Evolutionary conservation across 1,140 invertebrate genomes (phyloP), one percentile per base, ranked within the genome.

Genomic region (Scaptomyza montana): DNA sequence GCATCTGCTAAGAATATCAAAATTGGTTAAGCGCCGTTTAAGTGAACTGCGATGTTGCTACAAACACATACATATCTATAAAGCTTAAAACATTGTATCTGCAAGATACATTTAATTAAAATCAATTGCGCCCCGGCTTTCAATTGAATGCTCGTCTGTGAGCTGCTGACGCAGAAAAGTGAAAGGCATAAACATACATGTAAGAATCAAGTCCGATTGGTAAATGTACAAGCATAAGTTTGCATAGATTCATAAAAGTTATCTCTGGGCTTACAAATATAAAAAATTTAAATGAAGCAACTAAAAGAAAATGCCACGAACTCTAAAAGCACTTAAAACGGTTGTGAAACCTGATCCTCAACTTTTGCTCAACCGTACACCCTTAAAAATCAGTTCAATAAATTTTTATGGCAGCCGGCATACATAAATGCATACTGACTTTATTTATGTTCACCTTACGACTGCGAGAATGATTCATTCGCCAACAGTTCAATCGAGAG

Each of bases 271-370:
- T 12, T 68, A 28, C 36, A 41, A 16, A 50, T 21, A 7, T 28
- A 49, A 0, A 10, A 25, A n/a, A 43, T 43, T 3, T n/a, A 43
- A n/a, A 43, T 43, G 39, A 43, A 43, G 12, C n/a, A 12, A 41
- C 39, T n/a, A 9, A n/a, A 43, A 36, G 33, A 7, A 36, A 12
- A 12, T 43, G 4, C 53, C 7, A 16, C 21, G 19, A 36, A 16
- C 16, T 16, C 16, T 16, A 16, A 1, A 16, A 16, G 16, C 16
- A 16, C 16, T 16, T 16, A 16, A 47, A 47, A 36, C 7, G 62
- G 59, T 41, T 59, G 68, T 46, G 64, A 60, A 86, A 86, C 82
- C 82, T 79, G 82, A 87, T 89, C 78, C 82, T 78, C 78, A 76
- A 82, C 78, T 86, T 86, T 87, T 71, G 75, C 66, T 72, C 49